phyloP scores from a whole-genome alignment of 2,797 vertebrate species.

The Gallinago stenura region DNA sequence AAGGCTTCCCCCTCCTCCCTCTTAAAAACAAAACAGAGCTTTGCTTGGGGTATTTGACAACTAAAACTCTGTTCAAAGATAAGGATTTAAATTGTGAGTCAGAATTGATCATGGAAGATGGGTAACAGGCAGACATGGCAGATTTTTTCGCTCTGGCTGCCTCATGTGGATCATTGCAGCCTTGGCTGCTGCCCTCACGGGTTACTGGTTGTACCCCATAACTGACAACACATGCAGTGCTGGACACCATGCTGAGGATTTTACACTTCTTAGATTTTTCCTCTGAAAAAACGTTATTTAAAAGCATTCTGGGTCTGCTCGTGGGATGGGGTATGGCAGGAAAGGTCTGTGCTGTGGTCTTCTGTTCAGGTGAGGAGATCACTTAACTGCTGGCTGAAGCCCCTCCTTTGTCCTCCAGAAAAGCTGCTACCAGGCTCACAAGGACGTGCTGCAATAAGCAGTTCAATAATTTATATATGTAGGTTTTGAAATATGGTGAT shows the following conservation, averaged over 20 bases:
- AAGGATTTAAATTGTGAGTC: neutral
- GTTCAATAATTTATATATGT: neutral
- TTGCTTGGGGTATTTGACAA: neutral
- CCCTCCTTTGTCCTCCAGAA: neutral
- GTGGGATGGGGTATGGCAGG: neutral
- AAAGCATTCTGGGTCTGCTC: neutral
- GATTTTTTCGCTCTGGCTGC: neutral
- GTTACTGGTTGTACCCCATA: neutral
- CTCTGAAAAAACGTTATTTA: neutral
- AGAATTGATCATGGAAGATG: neutral
- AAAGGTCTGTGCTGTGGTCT: neutral
- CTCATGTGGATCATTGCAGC: neutral
- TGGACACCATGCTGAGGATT: neutral
- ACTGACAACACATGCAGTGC: neutral
- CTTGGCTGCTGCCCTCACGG: accelerated
- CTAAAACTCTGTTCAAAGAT: neutral
- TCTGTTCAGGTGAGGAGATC: neutral
- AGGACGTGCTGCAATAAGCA: neutral
- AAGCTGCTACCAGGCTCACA: neutral
- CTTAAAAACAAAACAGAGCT: neutral
- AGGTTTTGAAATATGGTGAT: neutral
- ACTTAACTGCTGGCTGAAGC: neutral
- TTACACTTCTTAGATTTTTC: neutral
- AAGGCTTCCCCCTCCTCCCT: neutral
- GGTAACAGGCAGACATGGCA: neutral